Percentiles rank a stretch among this genome's conserved stretches.
Conservation (phyloP, 2,888 invertebrate genomes). For the Cabera pusaria region DNA sequence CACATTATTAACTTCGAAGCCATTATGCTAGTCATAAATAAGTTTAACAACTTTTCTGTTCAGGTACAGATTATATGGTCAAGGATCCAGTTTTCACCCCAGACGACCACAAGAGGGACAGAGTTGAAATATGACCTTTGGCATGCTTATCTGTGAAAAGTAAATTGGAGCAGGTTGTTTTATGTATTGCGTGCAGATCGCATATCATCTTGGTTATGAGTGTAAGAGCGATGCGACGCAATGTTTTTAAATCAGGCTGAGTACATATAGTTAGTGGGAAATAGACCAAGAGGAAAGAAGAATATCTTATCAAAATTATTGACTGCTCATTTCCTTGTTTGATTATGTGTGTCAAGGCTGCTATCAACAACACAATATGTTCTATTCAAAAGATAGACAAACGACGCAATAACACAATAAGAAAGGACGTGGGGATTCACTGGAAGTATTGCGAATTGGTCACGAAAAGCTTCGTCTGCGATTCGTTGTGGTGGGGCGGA, state of each 20-base stretch:
- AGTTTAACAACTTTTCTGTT: conserved; percentile 52
- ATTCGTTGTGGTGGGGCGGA: conserved; percentile 11
- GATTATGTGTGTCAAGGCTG: conserved; percentile 32
- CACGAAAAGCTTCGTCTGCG: conserved; percentile 55
- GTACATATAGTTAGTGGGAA: no score
- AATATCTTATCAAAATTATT: conserved; percentile 27
- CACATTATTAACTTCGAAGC: conserved; percentile 47
- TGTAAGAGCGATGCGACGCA: no score
- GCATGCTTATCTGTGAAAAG: conserved; percentile 16
- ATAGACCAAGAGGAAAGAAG: no score
- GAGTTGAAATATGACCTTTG: conserved; percentile 31
- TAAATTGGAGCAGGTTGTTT: conserved; percentile 5
- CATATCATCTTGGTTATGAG: no score
- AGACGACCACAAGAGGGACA: conserved; percentile 42
- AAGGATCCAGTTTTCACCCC: conserved; percentile 50
- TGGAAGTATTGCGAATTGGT: conserved; percentile 52
- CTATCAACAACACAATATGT: conserved; percentile 29
- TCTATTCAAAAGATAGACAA: conserved; percentile 34
- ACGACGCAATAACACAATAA: conserved; percentile 48
- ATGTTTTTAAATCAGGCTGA: no score
- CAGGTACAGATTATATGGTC: conserved; percentile 49
- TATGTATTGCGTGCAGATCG: no score
- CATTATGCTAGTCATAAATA: conserved; percentile 58
- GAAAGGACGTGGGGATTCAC: conserved; percentile 48
- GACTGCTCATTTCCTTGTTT: conserved; percentile 16